Percentiles rank a stretch among this genome's conserved stretches.
Evolutionary conservation across 2,797 vertebrate species (phyloP).

Genomic region (Nyctibius grandis): DNA sequence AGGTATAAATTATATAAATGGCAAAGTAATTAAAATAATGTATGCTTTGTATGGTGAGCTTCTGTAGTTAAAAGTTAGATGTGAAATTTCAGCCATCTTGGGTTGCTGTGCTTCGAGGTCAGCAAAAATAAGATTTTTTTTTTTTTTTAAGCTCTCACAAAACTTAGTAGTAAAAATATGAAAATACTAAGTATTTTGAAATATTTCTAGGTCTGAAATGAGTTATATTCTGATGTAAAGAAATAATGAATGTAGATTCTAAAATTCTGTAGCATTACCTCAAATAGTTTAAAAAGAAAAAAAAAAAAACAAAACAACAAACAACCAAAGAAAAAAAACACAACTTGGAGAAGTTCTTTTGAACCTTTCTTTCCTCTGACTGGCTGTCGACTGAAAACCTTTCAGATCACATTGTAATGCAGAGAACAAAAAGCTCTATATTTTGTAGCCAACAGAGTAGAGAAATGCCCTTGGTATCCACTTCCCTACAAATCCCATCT

Average conservation of each 20-base stretch:
- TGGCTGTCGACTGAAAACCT: background rate
- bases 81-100: background rate
- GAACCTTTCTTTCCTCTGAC: background rate
- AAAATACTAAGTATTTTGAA: background rate
- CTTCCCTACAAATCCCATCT: background rate
- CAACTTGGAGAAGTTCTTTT: background rate
- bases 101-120: background rate
- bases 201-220: background rate
- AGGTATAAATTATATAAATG: conserved; percentile 10
- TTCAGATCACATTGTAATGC: background rate
- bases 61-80: background rate
- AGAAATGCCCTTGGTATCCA: background rate
- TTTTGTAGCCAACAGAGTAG: conserved; percentile 5
- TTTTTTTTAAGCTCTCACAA: background rate
- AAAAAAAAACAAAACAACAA: too few species aligned
- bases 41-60: background rate
- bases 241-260: background rate
- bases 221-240: background rate
- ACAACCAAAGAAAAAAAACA: too few species aligned
- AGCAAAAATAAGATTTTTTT: background rate
- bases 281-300: background rate
- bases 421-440: conserved; percentile 8
- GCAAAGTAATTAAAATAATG: conserved; percentile 1
- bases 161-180: background rate
- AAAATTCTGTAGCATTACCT: background rate